A percentile compares a stretch with the other conserved stretches of the same genome.
Conservation (phyloP, 2,113 vertebrate genomes). For the Ictidomys tridecemlineatus region DNA sequence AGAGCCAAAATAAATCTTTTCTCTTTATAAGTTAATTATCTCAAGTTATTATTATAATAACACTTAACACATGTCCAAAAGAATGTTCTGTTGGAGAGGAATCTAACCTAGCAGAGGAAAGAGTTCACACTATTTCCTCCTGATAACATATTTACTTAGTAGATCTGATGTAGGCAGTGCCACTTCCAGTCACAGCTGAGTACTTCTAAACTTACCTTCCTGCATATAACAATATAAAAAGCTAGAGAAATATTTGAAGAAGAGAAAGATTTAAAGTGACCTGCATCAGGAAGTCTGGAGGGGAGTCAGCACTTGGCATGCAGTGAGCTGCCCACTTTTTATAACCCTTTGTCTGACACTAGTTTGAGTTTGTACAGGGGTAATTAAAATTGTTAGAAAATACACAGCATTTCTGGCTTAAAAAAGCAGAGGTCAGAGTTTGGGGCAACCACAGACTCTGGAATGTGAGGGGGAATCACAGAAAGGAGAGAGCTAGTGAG, state of each 20-base stretch:
- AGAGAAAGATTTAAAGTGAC: not conserved
- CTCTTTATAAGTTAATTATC: not conserved
- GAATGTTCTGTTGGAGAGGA: not conserved
- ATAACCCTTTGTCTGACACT: not conserved
- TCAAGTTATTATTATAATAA: not conserved
- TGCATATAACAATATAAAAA: not conserved
- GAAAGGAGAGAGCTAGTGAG: not conserved
- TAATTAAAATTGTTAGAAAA: not conserved
- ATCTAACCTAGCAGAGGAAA: not conserved
- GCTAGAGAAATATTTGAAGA: not conserved
- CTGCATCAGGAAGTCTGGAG: not conserved
- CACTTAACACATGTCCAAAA: not conserved
- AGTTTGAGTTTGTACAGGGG: not conserved
- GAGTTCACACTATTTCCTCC: not conserved
- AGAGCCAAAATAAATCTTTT: not conserved
- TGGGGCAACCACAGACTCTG: not conserved
- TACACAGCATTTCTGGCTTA: not conserved
- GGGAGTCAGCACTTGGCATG: not conserved
- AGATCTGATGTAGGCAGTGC: not conserved
- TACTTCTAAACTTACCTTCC: not conserved
- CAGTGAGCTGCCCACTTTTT: not conserved
- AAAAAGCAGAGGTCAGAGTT: not conserved
- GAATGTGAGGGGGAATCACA: not conserved
- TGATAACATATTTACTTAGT: not conserved
- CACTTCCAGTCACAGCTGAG: not conserved